A percentile compares a stretch with the other conserved stretches of the same genome.
Conservation (phyloP, 2,797 vertebrate species). For the Sarcoramphus papa region DNA sequence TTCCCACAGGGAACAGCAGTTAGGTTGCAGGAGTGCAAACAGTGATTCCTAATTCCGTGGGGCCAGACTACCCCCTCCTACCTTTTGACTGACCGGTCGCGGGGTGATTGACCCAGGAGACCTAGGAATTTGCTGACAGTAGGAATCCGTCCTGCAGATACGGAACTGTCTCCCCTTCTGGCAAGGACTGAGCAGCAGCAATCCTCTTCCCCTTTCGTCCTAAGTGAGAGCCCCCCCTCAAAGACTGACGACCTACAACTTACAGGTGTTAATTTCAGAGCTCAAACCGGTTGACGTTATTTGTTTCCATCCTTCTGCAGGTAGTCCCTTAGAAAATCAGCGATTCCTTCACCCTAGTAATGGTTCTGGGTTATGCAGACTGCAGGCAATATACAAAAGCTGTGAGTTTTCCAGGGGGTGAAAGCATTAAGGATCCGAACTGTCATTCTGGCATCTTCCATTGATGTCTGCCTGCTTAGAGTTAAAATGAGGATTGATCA, state of each 20-base stretch:
- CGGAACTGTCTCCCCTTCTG: rapidly evolving
- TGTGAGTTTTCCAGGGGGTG: neutral
- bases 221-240: neutral
- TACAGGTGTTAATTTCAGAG: neutral
- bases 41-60: neutral
- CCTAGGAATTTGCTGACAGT: neutral
- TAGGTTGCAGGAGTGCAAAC: neutral
- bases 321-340: neutral
- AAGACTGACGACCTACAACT: neutral
- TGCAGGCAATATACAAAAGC: neutral
- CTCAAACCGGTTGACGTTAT: rapidly evolving
- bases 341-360: neutral
- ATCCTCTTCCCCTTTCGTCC: neutral
- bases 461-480: neutral
- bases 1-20: neutral
- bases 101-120: neutral
- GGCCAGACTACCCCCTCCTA: neutral
- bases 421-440: neutral
- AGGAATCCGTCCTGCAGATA: neutral
- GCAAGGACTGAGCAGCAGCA: neutral
- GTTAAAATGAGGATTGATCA: neutral
- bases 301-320: neutral
- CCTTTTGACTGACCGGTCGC: neutral
- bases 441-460: neutral
- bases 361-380: neutral